These are phyloP conservation scores for Muntiacus reevesi DNA, from an alignment of 2,113 vertebrate genomes.

Conservation along the genomic window DNA sequence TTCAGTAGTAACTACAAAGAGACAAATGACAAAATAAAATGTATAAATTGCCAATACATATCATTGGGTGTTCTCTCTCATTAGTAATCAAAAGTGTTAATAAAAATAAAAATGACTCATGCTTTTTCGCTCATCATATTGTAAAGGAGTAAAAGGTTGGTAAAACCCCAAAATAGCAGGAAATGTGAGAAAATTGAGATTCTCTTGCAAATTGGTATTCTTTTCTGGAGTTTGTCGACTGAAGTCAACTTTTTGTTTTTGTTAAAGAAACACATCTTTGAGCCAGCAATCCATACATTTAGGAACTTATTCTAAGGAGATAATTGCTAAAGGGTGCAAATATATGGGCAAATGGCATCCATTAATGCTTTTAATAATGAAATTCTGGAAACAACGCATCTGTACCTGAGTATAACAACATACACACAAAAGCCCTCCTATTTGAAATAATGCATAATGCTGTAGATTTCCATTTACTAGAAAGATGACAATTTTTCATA, in stretches of 20 bases:
- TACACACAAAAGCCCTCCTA: neutral
- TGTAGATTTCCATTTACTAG: neutral
- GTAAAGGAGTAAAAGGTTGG: constrained; percentile 33
- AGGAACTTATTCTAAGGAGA: neutral
- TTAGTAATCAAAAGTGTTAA: neutral
- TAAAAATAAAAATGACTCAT: constrained; percentile 40
- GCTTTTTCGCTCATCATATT: constrained; percentile 31
- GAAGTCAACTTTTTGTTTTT: neutral
- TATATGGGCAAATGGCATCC: neutral
- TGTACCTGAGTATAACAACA: neutral
- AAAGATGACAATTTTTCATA: neutral
- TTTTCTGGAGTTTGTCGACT: constrained; percentile 29
- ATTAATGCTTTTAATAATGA: neutral
- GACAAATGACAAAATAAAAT: neutral
- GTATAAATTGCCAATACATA: neutral
- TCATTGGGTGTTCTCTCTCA: neutral
- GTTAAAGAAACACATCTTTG: neutral
- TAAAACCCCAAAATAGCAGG: constrained; percentile 20
- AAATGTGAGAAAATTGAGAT: constrained; percentile 38
- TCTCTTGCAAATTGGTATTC: neutral
- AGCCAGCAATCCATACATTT: neutral
- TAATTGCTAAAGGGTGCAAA: neutral
- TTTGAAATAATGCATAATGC: neutral
- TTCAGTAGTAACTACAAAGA: neutral
- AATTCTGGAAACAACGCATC: neutral